Evolutionary conservation across 2,797 vertebrate species (phyloP).

Genomic region (Coreius guichenoti): DNA sequence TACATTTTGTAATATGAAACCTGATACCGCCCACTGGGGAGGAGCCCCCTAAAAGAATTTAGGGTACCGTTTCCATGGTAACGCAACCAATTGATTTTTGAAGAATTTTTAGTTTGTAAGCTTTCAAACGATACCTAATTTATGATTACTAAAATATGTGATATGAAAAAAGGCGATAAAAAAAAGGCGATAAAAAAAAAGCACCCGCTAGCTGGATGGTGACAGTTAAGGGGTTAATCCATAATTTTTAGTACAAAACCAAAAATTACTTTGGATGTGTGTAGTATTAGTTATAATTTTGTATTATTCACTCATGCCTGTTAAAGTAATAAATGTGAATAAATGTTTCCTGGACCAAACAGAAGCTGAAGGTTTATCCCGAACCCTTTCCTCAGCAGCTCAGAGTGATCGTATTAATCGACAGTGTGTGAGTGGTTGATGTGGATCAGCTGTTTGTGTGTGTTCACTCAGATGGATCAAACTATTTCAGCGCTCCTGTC

Average conservation of each 20-base stretch:
- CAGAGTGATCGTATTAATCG: neutral
- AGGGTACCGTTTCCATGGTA: no score
- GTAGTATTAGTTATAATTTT: neutral
- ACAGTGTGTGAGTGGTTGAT: neutral
- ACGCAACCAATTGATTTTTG: no score
- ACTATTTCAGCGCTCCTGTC: conserved; percentile 11
- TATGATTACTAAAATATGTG: no score
- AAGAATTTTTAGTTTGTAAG: no score
- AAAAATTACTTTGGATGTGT: neutral
- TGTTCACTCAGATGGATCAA: conserved; percentile 20
- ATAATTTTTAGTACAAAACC: neutral
- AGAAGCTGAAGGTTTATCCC: neutral
- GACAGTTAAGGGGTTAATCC: no score
- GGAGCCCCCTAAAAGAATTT: no score
- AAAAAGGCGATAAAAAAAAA: no score
- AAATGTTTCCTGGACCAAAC: neutral
- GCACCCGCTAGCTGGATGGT: no score
- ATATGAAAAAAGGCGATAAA: no score
- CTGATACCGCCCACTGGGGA: no score
- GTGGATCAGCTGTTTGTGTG: conserved; percentile 11
- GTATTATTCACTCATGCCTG: neutral
- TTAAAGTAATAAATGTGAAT: neutral
- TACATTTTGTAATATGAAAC: no score
- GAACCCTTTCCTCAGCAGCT: neutral
- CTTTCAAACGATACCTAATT: no score